Conservation (phyloP, 2,113 vertebrate species). For the Chaetodon trifascialis region DNA sequence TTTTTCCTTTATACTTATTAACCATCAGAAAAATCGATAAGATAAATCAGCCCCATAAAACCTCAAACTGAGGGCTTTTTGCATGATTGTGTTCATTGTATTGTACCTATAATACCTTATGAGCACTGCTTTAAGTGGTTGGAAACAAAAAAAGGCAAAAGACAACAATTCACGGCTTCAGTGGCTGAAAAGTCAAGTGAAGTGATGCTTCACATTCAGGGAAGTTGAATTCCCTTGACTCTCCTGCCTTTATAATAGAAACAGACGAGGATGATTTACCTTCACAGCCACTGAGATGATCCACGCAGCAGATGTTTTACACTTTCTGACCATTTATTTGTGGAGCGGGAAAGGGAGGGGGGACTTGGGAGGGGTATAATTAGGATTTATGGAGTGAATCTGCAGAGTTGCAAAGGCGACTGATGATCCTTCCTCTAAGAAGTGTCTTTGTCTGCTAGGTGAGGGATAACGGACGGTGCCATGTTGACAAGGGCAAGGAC, state of each 20-base stretch:
- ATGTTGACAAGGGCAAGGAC: conserved; percentile 94
- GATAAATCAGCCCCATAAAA: background rate
- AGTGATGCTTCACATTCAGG: conserved; percentile 68
- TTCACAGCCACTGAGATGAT: conserved; percentile 93
- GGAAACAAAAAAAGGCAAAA: conserved; percentile 5
- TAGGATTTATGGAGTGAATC: conserved; percentile 99
- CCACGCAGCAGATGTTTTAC: conserved; percentile 98
- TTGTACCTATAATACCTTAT: background rate
- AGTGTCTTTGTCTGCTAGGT: conserved; percentile 91
- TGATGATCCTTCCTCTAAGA: conserved; percentile 92
- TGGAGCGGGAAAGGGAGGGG: conserved; percentile 71
- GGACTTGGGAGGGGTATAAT: conserved; percentile 88
- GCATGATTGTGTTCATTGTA: conserved; percentile 16
- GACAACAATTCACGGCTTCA: conserved; percentile 43
- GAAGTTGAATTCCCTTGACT: conserved; percentile 65
- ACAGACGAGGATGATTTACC: conserved; percentile 94
- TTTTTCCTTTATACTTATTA: background rate
- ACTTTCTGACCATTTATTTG: conserved; percentile 99
- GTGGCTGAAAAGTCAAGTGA: conserved; percentile 51
- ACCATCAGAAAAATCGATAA: background rate
- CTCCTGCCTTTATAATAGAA: conserved; percentile 80
- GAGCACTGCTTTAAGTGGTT: conserved; percentile 13
- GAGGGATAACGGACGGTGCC: conserved; percentile 93
- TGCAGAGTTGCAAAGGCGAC: conserved; percentile 97
- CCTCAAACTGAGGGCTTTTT: background rate